Conservation (phyloP, 23 tunicate genomes). For the Ciona savignyi region DNA sequence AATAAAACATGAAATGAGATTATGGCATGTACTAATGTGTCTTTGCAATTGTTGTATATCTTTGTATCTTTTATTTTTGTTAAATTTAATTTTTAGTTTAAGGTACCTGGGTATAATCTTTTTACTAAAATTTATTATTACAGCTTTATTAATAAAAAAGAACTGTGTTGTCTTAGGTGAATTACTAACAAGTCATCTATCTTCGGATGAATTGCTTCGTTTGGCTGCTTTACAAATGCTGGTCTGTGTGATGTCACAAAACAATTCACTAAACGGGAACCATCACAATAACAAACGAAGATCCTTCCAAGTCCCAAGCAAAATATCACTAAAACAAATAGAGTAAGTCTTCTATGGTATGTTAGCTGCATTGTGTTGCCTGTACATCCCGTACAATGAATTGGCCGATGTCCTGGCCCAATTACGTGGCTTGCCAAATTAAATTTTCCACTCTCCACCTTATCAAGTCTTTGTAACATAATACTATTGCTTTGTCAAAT, state of each 20-base stretch:
- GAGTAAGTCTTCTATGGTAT: conserved; percentile 93
- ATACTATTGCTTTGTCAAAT: too few relatives aligned
- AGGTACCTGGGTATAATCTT: too few relatives aligned
- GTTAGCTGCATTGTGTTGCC: too few relatives aligned
- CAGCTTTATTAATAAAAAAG: background rate
- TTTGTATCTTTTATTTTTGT: too few relatives aligned
- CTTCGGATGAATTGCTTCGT: conserved; percentile 50
- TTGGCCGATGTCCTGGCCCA: too few relatives aligned
- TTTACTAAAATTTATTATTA: background rate
- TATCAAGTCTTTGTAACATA: too few relatives aligned
- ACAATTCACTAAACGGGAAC: background rate
- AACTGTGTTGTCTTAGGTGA: conserved; percentile 10
- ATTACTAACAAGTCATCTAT: conserved; percentile 25
- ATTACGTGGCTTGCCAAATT: too few relatives aligned
- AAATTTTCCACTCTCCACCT: too few relatives aligned
- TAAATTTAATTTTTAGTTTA: too few relatives aligned
- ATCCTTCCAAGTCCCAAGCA: conserved; percentile 35
- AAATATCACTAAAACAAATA: conserved; percentile 47
- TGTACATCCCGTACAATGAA: too few relatives aligned
- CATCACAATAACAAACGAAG: conserved; percentile 9
- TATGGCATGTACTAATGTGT: background rate
- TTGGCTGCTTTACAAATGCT: conserved; percentile 68
- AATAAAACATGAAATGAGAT: too few relatives aligned
- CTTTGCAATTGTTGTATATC: background rate
- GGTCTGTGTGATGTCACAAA: conserved; percentile 14